Base-by-base conservation (phyloP, 1,140 invertebrate species). In the Tetragonula clypearis region DNA sequence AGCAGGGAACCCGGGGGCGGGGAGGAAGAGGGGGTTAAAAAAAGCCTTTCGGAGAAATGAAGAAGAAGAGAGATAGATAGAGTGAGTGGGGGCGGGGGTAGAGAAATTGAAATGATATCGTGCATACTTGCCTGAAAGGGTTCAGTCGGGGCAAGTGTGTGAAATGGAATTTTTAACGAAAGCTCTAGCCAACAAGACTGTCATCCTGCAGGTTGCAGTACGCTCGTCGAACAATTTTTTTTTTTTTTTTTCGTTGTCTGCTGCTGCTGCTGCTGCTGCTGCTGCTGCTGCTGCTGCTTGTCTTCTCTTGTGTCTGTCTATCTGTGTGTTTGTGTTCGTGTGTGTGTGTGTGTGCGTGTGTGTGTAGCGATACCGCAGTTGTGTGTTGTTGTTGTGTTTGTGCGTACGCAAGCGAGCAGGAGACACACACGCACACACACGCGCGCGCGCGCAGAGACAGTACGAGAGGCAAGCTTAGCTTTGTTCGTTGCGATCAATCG, bases 61-160 rank as follows among this genome's bases (percentile, higher is more conserved):
- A 41, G 5, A 41, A 41, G 5, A 5, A 41, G 35, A 41, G 5
- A 41, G 35, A 41, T 41, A 41, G 35, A 41, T 2, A 41, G 35
- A 41, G 35, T 4, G 35, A 41, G 4, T 8, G 41, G 6, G 41
- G 6, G 41, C 5, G 41, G 65, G 55, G 55, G 71, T 56, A 4
- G 23, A 62, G 84, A 88, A 86, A 79, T 73, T 66, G 41, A 41
- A 41, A 84, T 88, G 79, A 79, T 88, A 87, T 79, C 76, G 80
- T 86, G 78, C 87, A 55, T 89, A 89, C 88, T 89, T 89, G 88
- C 88, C 88, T 89, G 88, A 89, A 89, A 78, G 78, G 85, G 80
- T 75, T 89, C 88, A 89, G 88, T 89, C 88, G 88, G 88, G 88
- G 88, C 88, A 89, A 89, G 88, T 89, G 79, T 89, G 79, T 84